Conservation (phyloP, 2,113 vertebrate genomes). For the Tyrannus savana region DNA sequence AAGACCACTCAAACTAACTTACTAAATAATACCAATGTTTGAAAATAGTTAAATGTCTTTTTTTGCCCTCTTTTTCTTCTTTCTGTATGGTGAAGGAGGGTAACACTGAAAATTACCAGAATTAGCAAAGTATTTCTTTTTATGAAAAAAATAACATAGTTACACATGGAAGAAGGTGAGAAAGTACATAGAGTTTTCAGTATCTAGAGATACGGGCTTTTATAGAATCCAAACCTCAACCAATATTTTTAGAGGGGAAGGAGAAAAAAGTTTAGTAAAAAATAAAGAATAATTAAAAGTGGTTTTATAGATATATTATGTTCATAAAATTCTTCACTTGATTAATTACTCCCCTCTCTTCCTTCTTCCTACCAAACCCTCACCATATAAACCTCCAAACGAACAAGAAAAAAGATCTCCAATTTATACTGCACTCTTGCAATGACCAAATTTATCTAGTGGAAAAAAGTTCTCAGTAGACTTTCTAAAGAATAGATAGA, state of each 20-base stretch:
- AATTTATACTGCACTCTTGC: not conserved
- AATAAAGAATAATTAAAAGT: not conserved
- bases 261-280: not conserved
- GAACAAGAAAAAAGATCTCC: accelerated
- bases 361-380: not conserved
- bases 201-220: not conserved
- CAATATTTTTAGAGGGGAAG: not conserved
- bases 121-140: not conserved
- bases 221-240: not conserved
- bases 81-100: not conserved
- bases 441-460: not conserved
- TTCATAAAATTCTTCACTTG: not conserved
- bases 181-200: not conserved
- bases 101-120: not conserved
- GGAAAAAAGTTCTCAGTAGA: not conserved
- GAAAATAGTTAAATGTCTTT: not conserved
- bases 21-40: not conserved
- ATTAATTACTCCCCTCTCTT: not conserved
- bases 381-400: not conserved
- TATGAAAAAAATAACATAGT: not conserved
- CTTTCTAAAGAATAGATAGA: not conserved
- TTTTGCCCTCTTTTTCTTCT: not conserved
- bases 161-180: accelerated
- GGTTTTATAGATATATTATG: not conserved
- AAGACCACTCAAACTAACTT: not conserved